Evolutionary conservation across 1,140 invertebrate species (phyloP).

Genomic region (Mya arenaria): DNA sequence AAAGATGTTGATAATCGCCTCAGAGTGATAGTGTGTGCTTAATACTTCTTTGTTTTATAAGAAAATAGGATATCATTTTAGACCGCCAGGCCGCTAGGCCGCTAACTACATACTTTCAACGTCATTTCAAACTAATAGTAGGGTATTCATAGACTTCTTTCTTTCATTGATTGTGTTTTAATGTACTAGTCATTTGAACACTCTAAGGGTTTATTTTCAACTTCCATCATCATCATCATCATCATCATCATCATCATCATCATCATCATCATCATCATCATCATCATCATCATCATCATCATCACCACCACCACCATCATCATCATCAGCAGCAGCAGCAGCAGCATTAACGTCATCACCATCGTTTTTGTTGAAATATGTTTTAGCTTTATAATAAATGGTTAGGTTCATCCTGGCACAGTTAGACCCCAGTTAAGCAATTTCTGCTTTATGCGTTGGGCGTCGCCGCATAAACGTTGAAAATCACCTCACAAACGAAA

Average conservation of each 20-base stretch:
- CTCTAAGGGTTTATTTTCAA: background rate
- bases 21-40: background rate
- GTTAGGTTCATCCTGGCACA: too few relatives aligned
- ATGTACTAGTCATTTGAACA: background rate
- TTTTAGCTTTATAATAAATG: too few relatives aligned
- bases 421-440: too few relatives aligned
- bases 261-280: background rate
- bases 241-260: background rate
- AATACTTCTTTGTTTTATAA: background rate
- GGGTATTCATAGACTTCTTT: background rate
- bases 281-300: background rate
- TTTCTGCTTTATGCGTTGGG: too few relatives aligned
- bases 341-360: background rate
- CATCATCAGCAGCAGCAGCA: background rate
- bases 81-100: background rate
- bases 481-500: too few relatives aligned
- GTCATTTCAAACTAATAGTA: background rate
- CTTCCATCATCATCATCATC: background rate
- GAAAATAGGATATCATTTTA: background rate
- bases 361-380: too few relatives aligned
- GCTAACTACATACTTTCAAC: background rate
- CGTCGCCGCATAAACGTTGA: too few relatives aligned
- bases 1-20: too few relatives aligned
- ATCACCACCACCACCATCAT: background rate
- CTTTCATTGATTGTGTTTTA: background rate